phyloP scores from a whole-genome alignment of 2,113 vertebrate species.

The Colinus virginianus region DNA sequence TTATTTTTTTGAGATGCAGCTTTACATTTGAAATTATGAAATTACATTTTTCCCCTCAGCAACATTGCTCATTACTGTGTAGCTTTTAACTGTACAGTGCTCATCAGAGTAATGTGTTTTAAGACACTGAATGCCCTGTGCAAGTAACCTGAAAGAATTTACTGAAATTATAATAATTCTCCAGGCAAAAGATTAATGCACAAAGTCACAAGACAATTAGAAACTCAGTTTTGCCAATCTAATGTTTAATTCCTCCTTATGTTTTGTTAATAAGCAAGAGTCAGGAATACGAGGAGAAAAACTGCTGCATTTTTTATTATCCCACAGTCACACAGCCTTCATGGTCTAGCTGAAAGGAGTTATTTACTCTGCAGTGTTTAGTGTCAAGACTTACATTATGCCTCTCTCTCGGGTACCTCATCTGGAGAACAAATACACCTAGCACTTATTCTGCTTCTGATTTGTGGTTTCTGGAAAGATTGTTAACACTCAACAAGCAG shows the following conservation, averaged over 20 bases:
- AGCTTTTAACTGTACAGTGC: neutral
- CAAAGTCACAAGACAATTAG: neutral
- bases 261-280: slow-evolving; percentile 1
- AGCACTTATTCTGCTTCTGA: neutral
- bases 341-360: neutral
- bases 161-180: neutral
- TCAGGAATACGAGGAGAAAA: neutral
- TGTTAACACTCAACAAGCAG: accelerated
- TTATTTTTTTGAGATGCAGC: neutral
- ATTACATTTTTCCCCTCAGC: neutral
- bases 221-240: slow-evolving; percentile 3
- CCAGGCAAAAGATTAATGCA: neutral
- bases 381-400: neutral
- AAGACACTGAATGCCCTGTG: neutral
- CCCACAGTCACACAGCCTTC: neutral
- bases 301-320: neutral
- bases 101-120: neutral
- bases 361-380: neutral
- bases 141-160: neutral
- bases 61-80: neutral
- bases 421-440: neutral
- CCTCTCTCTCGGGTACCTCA: neutral
- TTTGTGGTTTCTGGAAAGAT: neutral
- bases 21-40: neutral
- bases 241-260: slow-evolving; percentile 22